Evolutionary conservation across 2,888 invertebrate genomes (phyloP).

Genomic region (Troides helena): DNA sequence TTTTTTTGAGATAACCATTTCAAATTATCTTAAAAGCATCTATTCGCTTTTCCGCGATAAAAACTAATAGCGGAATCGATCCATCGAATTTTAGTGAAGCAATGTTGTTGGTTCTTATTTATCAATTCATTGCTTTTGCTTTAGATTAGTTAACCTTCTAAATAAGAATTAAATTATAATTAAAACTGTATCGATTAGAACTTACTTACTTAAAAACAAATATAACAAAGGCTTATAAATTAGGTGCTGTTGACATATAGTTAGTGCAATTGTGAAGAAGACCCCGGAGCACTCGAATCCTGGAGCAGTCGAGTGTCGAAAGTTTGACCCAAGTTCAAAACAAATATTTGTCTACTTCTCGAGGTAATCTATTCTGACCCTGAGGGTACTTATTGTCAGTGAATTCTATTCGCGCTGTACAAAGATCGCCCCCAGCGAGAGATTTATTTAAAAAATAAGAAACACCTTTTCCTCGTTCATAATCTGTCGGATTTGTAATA

Average conservation of each 20-base stretch:
- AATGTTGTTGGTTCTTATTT: background rate
- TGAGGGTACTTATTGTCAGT: background rate
- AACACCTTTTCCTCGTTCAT: background rate
- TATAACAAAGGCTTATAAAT: background rate
- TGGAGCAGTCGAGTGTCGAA: background rate
- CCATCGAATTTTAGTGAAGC: background rate
- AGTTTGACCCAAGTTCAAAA: background rate
- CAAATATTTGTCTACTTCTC: background rate
- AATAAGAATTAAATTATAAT: background rate
- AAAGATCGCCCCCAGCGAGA: background rate
- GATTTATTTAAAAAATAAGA: background rate
- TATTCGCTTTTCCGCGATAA: slow-evolving; percentile 16
- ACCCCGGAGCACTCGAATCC: background rate
- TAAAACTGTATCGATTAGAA: background rate
- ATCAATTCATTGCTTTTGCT: background rate
- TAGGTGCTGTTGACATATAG: background rate
- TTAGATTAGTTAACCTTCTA: background rate
- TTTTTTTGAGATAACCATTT: slow-evolving; percentile 13
- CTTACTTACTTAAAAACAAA: background rate
- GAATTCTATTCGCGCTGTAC: background rate
- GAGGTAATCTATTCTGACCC: slow-evolving; percentile 1
- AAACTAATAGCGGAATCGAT: slow-evolving; percentile 21
- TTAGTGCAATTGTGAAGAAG: background rate
- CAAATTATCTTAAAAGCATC: slow-evolving; percentile 25
- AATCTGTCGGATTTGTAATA: background rate